These are phyloP conservation scores for Merops nubicus DNA, from an alignment of 2,113 vertebrate species.

Conservation along the genomic window DNA sequence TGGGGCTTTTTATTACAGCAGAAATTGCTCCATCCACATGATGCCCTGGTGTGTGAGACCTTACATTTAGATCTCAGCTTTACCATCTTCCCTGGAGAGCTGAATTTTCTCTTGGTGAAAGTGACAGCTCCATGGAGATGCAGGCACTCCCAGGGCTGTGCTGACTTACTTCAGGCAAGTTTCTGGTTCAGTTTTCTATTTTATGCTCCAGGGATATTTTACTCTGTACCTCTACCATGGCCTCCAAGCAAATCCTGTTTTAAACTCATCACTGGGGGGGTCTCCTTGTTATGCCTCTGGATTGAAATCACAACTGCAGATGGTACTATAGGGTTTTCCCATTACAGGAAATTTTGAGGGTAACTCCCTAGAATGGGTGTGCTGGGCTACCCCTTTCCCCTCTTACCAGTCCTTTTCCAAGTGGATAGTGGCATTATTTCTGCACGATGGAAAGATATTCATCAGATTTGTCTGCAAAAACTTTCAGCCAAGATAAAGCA, in stretches of 20 bases:
- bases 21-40: background rate
- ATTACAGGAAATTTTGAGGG: background rate
- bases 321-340: background rate
- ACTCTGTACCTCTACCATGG: background rate
- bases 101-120: background rate
- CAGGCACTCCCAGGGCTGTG: background rate
- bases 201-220: slow-evolving; percentile 1
- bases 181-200: background rate
- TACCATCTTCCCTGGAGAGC: background rate
- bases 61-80: background rate
- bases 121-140: background rate
- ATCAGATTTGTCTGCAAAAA: slow-evolving; percentile 64
- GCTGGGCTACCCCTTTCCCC: background rate
- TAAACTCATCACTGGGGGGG: background rate
- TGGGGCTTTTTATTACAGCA: background rate
- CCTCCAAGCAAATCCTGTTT: background rate
- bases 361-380: slow-evolving; percentile 17
- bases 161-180: slow-evolving; percentile 10
- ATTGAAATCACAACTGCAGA: background rate
- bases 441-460: slow-evolving; percentile 41
- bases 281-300: background rate
- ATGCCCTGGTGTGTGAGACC: background rate
- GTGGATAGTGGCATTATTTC: slow-evolving; percentile 50
- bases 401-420: slow-evolving; percentile 42
- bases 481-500: slow-evolving; percentile 69